phyloP scores from a whole-genome alignment of 2,888 invertebrate genomes.

The Entomobrya multifasciata region DNA sequence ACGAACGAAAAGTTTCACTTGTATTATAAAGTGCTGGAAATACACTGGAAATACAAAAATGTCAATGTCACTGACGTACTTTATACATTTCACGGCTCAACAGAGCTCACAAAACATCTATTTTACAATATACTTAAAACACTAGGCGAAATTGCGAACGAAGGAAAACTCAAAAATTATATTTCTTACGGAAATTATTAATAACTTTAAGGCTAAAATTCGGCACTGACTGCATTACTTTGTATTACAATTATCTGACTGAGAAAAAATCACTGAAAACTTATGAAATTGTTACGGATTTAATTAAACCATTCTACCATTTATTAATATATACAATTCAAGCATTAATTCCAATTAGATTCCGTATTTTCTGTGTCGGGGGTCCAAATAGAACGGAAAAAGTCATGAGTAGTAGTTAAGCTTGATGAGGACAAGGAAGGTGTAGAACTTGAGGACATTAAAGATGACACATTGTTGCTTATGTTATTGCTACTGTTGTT shows the following conservation, averaged over 20 bases:
- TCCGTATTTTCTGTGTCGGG: slow-evolving; percentile 73
- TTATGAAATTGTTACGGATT: background rate
- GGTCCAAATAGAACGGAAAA: slow-evolving; percentile 79
- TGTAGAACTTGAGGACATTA: slow-evolving; percentile 59
- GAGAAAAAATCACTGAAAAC: slow-evolving; percentile 64
- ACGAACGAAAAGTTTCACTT: slow-evolving; percentile 16
- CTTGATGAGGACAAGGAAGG: slow-evolving; percentile 55
- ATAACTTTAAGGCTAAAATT: slow-evolving; percentile 58
- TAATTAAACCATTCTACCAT: slow-evolving; percentile 33
- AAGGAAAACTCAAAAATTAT: slow-evolving; percentile 55
- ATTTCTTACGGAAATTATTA: slow-evolving; percentile 55
- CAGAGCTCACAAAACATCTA: slow-evolving; percentile 6
- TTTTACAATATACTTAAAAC: slow-evolving; percentile 36
- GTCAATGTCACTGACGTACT: slow-evolving; percentile 18
- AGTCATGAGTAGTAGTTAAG: slow-evolving; percentile 72
- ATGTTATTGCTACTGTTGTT: slow-evolving; percentile 45
- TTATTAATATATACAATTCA: slow-evolving; percentile 43
- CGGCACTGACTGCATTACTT: slow-evolving; percentile 59
- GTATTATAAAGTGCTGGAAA: background rate
- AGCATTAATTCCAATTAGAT: slow-evolving; percentile 64
- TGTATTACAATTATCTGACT: slow-evolving; percentile 50
- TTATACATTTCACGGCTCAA: background rate
- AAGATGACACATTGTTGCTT: slow-evolving; percentile 48
- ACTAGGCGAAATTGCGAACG: slow-evolving; percentile 66
- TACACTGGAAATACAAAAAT: slow-evolving; percentile 41